Conservation (phyloP, 1,140 invertebrate genomes). For the Drosophila guanche region DNA sequence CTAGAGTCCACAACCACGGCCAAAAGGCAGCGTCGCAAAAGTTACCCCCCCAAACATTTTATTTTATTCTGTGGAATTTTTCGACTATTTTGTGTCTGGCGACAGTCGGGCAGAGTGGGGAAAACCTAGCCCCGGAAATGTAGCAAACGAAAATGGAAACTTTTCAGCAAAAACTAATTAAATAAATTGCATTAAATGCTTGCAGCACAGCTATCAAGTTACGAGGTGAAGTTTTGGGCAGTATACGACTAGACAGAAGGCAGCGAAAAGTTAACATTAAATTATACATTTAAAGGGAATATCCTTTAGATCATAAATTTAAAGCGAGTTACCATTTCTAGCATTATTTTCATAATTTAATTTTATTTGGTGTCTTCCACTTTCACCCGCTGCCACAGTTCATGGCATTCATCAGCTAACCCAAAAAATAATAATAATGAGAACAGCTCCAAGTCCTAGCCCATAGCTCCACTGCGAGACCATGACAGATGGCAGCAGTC, state of each 20-base stretch:
- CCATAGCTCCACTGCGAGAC: slow-evolving; percentile 43
- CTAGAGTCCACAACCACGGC: not conserved
- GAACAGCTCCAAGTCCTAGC: slow-evolving; percentile 51
- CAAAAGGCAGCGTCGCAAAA: not conserved
- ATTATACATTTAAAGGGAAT: too few relatives aligned
- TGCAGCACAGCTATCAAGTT: slow-evolving; percentile 55
- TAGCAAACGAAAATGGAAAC: slow-evolving; percentile 23
- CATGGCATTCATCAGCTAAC: slow-evolving; percentile 28
- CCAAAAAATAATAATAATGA: slow-evolving; percentile 7
- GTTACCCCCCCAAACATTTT: not conserved
- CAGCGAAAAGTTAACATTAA: not conserved
- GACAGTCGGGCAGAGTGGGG: too few relatives aligned
- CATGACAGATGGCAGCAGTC: slow-evolving; percentile 70
- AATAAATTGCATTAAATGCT: slow-evolving; percentile 68
- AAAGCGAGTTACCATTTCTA: too few relatives aligned
- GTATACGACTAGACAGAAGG: too few relatives aligned
- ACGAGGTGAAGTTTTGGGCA: slow-evolving; percentile 16
- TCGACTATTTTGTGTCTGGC: slow-evolving; percentile 24
- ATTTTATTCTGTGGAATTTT: slow-evolving; percentile 49
- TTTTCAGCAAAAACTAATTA: slow-evolving; percentile 73
- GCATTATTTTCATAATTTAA: too few relatives aligned
- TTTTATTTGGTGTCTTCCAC: too few relatives aligned
- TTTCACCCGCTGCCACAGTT: too few relatives aligned
- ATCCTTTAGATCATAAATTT: too few relatives aligned
- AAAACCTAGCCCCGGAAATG: slow-evolving; percentile 28